Conservation (phyloP, 2,797 vertebrate genomes). For the Ptychadena robeensis region DNA sequence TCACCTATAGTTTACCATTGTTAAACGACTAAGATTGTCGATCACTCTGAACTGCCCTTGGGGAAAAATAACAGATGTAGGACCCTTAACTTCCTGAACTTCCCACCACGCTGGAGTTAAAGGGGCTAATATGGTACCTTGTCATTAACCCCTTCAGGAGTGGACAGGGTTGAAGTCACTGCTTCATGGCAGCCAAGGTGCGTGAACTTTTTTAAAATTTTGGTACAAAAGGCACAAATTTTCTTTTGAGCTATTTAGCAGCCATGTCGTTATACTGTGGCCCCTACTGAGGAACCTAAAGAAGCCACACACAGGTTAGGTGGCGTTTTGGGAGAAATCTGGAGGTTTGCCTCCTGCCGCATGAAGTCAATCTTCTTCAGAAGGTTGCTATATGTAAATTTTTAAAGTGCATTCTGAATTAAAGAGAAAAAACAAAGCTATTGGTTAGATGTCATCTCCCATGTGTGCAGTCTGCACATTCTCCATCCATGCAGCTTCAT, state of each 20-base stretch:
- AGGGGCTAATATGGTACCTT: conserved; percentile 27
- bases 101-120: background rate
- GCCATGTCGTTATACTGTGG: background rate
- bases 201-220: conserved; percentile 18
- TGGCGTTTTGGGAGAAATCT: background rate
- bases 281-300: background rate
- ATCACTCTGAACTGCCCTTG: background rate
- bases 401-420: conserved; percentile 37
- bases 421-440: conserved; percentile 8
- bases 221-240: conserved; percentile 47
- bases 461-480: background rate
- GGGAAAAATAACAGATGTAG: background rate
- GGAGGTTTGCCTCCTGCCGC: background rate
- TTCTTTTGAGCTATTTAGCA: conserved; percentile 11
- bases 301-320: background rate
- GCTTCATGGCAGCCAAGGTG: conserved; percentile 12
- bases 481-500: background rate
- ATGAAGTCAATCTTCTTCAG: background rate
- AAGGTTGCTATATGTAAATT: background rate
- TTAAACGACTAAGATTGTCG: background rate
- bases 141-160: conserved; percentile 41
- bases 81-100: too few species aligned
- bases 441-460: background rate
- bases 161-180: background rate
- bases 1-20: background rate